phyloP scores from a whole-genome alignment of 2,797 vertebrate species.

The Peromyscus attwateri region DNA sequence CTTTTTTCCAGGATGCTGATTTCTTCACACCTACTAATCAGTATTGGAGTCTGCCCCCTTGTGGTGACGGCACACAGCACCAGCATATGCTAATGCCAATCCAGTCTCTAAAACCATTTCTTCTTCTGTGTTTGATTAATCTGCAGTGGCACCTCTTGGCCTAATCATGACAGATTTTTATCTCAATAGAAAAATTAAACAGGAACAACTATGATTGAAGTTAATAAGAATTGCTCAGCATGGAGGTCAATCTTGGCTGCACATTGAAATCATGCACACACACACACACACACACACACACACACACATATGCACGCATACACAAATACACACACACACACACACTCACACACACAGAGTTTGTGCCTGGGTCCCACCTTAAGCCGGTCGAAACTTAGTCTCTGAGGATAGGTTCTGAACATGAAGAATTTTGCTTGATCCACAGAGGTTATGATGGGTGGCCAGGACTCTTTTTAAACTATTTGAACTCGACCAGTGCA shows the following conservation, averaged over 20 bases:
- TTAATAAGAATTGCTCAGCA: slow-evolving; percentile 66
- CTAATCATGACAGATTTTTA: slow-evolving; percentile 66
- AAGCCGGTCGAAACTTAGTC: slow-evolving; percentile 9
- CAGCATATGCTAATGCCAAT: not conserved
- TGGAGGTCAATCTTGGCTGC: slow-evolving; percentile 38
- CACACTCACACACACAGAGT: not conserved
- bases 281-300: not conserved
- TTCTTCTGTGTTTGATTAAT: slow-evolving; percentile 53
- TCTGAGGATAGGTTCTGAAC: not conserved
- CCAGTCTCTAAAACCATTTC: not conserved
- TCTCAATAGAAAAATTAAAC: slow-evolving; percentile 71
- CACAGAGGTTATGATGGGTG: not conserved
- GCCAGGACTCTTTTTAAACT: slow-evolving; percentile 46
- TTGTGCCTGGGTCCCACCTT: not conserved
- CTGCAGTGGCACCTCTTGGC: slow-evolving; percentile 28
- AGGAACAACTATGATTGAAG: slow-evolving; percentile 61
- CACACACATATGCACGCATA: not conserved
- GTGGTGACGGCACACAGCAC: not conserved
- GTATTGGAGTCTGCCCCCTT: slow-evolving; percentile 53
- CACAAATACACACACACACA: not conserved
- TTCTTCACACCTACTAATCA: slow-evolving; percentile 3
- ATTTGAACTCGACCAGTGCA: not conserved
- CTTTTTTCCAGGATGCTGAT: slow-evolving; percentile 20
- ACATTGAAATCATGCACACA: not conserved
- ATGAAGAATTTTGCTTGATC: not conserved